Percentiles rank a stretch among this genome's conserved stretches.
These are phyloP conservation scores for Sicus ferrugineus DNA, from an alignment of 2,888 invertebrate genomes.

Conservation along the genomic window DNA sequence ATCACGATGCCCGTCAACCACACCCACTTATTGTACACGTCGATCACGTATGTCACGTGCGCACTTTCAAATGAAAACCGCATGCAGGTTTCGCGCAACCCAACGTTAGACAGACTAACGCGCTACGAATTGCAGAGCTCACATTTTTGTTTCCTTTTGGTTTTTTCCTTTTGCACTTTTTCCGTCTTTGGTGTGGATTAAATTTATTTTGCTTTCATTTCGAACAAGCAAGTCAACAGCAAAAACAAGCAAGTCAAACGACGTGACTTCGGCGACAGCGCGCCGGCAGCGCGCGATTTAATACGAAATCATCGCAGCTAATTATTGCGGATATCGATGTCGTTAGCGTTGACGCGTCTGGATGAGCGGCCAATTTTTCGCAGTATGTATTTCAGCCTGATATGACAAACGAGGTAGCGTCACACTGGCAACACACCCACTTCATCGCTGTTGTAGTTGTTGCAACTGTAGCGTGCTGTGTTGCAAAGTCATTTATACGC, in stretches of 20 bases:
- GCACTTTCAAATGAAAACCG: constrained; percentile 43
- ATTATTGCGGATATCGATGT: constrained; percentile 5
- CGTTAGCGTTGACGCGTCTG: constrained; percentile 14
- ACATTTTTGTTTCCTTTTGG: not conserved
- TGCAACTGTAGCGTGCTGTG: not conserved
- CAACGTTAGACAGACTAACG: not conserved
- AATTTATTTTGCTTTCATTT: constrained; percentile 14
- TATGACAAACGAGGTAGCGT: constrained; percentile 3
- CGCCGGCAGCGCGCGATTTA: constrained; percentile 11
- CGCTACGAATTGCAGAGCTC: not conserved
- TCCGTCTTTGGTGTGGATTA: constrained; percentile 1
- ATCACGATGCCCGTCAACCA: constrained; percentile 30
- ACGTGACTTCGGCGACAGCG: constrained; percentile 13
- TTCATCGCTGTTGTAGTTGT: not conserved
- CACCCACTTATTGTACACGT: constrained; percentile 43
- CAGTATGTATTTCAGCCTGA: constrained; percentile 3
- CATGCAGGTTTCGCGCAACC: constrained; percentile 15
- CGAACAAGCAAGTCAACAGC: not conserved
- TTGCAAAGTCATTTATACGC: too few relatives aligned
- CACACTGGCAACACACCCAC: constrained; percentile 27
- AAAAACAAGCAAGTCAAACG: constrained; percentile 6
- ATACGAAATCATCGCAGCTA: constrained; percentile 27
- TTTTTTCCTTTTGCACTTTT: not conserved
- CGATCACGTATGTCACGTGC: constrained; percentile 46
- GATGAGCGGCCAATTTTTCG: not conserved